phyloP scores from a whole-genome alignment of 2,797 vertebrate species.

The Betta splendens region DNA sequence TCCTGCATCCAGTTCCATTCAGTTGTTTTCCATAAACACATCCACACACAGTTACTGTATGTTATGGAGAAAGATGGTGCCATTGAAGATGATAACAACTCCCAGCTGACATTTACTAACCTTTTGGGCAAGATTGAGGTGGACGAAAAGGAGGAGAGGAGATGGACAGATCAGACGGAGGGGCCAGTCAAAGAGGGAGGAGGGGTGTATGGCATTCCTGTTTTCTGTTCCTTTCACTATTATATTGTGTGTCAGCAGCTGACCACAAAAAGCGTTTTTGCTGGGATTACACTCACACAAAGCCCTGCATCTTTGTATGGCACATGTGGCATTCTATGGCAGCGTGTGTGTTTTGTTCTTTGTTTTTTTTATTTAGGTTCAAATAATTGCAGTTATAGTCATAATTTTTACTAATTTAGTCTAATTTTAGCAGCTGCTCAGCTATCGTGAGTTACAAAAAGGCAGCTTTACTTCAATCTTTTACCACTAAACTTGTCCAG shows the following conservation, averaged over 20 bases:
- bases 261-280: slow-evolving; percentile 57
- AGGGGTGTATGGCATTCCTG: slow-evolving; percentile 54
- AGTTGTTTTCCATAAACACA: slow-evolving; percentile 50
- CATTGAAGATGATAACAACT: slow-evolving; percentile 87
- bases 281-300: slow-evolving; percentile 40
- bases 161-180: slow-evolving; percentile 69
- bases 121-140: slow-evolving; percentile 81
- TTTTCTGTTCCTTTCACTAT: slow-evolving; percentile 65
- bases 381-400: no score
- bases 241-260: slow-evolving; percentile 44
- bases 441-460: no score
- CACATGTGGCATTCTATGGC: slow-evolving; percentile 16
- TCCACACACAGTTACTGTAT: slow-evolving; percentile 61
- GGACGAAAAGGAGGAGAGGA: slow-evolving; percentile 60
- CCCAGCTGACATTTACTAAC: slow-evolving; percentile 88
- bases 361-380: no score
- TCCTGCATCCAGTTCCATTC: slow-evolving; percentile 64
- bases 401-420: no score
- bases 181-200: slow-evolving; percentile 16
- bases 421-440: no score
- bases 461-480: no score
- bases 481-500: no score
- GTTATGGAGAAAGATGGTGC: slow-evolving; percentile 78
- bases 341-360: neutral
- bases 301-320: slow-evolving; percentile 19